Evolutionary conservation across 2,888 invertebrate species (phyloP), one percentile per base, ranked within the genome.

Genomic region (Pachymerium ferrugineum): DNA sequence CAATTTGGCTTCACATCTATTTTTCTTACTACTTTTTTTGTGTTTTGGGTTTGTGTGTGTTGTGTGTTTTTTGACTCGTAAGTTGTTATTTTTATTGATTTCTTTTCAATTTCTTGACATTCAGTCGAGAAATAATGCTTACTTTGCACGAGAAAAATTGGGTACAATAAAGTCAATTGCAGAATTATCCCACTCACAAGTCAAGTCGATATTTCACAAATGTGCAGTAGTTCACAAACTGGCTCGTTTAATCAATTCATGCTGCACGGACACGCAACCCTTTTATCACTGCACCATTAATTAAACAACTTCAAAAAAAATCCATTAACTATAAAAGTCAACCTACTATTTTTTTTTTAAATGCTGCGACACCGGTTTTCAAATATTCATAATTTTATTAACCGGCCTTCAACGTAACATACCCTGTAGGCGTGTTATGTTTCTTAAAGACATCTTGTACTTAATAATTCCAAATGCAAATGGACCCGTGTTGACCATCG

Each of bases 231-330:
- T 54, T n/a, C 54, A 25, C 25, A 54, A 54, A 54, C 54, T 54
- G 54, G 54, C 54, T 54, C 54, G 54, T 54, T 54, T 28, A 54
- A 54, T 54, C 54, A 54, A 54, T 54, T 54, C 54, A 54, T 54
- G 54, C 54, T 25, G 54, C 54, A 22, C 14, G 54, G 54, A 54
- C 54, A 54, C 54, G 54, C 54, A 54, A 54, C 54, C 54, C 54
- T 54, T 54, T 54, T 54, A 54, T 54, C 54, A 54, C 54, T 54
- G 54, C 54, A 54, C 54, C 54, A 54, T 54, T 54, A 54, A 54
- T 54, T 54, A 54, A 54, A 54, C 54, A 54, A 22, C 54, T 10
- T 25, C 22, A 54, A 47, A 47, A 12, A 54, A 54, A 54, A 54
- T 54, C 54, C 54, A 54, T 54, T 54, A 28, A 25, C 54, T 54